Conservation (phyloP, 1,140 invertebrate genomes). For the Pogonomyrmex californicus region DNA sequence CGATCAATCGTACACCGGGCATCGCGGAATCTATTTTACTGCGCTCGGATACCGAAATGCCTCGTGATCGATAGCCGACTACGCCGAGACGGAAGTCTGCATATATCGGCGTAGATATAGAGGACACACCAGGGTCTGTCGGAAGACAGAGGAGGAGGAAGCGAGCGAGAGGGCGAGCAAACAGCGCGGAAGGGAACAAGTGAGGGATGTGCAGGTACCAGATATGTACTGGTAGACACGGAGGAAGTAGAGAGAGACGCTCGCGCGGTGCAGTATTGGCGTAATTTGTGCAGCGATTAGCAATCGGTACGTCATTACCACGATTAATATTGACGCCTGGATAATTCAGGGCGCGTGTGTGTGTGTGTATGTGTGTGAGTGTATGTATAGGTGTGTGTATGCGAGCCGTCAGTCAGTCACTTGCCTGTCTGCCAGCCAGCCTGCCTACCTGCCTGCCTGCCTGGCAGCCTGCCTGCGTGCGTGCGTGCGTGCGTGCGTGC, state of each 20-base stretch:
- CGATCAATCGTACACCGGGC: constrained; percentile 80
- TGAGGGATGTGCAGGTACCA: background rate
- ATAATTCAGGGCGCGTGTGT: constrained; percentile 55
- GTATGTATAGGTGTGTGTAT: no score
- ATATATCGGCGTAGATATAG: constrained; percentile 39
- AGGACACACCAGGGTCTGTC: constrained; percentile 20
- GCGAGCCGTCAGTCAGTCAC: constrained; percentile 41
- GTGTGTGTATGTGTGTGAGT: background rate
- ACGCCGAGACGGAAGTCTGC: constrained; percentile 68
- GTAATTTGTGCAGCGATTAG: constrained; percentile 73
- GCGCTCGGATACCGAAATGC: constrained; percentile 77
- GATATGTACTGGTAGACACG: constrained; percentile 25
- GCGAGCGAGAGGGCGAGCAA: background rate
- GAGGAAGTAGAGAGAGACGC: constrained; percentile 64
- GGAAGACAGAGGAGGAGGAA: constrained; percentile 25
- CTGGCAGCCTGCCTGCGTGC: no score
- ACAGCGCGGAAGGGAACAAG: constrained; percentile 4
- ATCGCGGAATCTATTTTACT: constrained; percentile 78
- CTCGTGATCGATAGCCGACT: constrained; percentile 80
- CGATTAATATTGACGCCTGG: constrained; percentile 74
- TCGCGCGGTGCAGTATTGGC: constrained; percentile 57
- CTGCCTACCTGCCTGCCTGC: background rate
- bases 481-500: background rate
- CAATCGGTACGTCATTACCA: constrained; percentile 70
- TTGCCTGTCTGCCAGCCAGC: background rate